These are phyloP conservation scores for Megathymus violae DNA, from an alignment of 1,140 invertebrate species.

Conservation along the genomic window DNA sequence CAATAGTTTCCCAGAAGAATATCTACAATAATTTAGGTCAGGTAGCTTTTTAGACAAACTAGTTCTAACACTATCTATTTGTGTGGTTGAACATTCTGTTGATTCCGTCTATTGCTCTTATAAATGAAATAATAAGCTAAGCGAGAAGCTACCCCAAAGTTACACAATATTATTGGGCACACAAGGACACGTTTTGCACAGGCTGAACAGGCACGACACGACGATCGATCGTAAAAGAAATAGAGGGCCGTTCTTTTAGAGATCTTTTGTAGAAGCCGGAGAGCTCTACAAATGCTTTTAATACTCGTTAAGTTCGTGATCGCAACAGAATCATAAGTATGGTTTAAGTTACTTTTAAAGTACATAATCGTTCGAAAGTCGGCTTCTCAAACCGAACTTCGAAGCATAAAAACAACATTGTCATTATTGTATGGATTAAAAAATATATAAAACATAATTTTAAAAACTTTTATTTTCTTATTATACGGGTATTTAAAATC, in stretches of 20 bases:
- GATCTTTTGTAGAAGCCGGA: neutral
- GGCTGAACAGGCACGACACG: neutral
- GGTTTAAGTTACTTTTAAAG: neutral
- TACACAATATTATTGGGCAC: neutral
- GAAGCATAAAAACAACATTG: too few species aligned
- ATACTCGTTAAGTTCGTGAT: neutral
- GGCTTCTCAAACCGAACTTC: too few species aligned
- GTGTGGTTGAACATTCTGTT: neutral
- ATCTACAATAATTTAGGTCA: too few species aligned
- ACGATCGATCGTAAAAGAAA: neutral
- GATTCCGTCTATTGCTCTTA: neutral
- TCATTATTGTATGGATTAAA: too few species aligned
- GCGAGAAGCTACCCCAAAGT: neutral
- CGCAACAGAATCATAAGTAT: neutral
- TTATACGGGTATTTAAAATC: too few species aligned
- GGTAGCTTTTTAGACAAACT: too few species aligned
- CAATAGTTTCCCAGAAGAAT: too few species aligned
- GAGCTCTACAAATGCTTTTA: neutral
- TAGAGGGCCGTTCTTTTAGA: neutral
- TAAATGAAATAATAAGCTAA: constrained; percentile 1
- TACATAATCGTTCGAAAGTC: neutral
- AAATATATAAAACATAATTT: too few species aligned
- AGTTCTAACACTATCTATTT: too few species aligned
- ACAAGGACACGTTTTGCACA: neutral
- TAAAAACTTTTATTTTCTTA: too few species aligned